Conservation (phyloP, 2,113 vertebrate species). For the Podarcis cretensis region DNA sequence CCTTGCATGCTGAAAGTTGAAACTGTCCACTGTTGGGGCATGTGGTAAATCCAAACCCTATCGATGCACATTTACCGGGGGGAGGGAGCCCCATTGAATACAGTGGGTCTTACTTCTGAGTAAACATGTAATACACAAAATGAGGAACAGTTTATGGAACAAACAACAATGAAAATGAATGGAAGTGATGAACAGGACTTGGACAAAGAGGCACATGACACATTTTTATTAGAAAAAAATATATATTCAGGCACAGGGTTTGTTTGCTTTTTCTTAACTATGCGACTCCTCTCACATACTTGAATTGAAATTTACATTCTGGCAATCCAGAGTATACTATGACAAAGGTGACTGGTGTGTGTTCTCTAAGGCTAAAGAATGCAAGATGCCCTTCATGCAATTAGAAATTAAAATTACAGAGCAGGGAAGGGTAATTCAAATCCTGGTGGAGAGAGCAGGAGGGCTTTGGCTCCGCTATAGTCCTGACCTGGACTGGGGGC, state of each 20-base stretch:
- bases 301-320: neutral
- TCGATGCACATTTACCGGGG: neutral
- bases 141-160: neutral
- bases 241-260: constrained; percentile 11
- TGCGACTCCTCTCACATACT: neutral
- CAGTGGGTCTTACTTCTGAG: neutral
- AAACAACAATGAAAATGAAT: neutral
- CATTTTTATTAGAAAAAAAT: constrained; percentile 39
- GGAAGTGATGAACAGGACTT: constrained; percentile 38
- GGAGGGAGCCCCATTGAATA: neutral
- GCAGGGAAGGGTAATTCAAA: neutral
- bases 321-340: neutral
- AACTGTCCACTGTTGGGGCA: too few species aligned
- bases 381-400: neutral
- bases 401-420: neutral
- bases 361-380: neutral
- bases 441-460: neutral
- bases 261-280: constrained; percentile 19
- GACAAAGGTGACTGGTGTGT: neutral
- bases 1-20: too few species aligned
- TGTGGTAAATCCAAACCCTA: too few species aligned
- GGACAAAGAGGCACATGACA: constrained; percentile 9
- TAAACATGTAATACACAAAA: neutral
- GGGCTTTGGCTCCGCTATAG: neutral
- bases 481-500: neutral